These are phyloP conservation scores for Eupithecia pulchellata DNA, from an alignment of 2,888 invertebrate genomes.

Conservation along the genomic window DNA sequence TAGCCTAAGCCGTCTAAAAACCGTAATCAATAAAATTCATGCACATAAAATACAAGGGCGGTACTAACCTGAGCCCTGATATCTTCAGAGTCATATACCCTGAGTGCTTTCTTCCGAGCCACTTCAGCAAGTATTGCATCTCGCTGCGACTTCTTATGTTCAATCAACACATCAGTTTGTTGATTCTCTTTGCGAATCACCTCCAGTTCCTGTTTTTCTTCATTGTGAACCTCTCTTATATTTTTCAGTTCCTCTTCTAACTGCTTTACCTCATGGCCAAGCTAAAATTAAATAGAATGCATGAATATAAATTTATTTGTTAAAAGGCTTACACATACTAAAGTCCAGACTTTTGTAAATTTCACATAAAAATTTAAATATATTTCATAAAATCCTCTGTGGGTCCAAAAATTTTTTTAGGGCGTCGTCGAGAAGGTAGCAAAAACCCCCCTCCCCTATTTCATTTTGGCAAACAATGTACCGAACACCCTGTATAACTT, in stretches of 20 bases:
- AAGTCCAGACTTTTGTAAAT: too few relatives aligned
- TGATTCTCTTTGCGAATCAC: constrained; percentile 60
- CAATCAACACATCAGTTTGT: constrained; percentile 60
- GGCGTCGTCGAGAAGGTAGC: too few relatives aligned
- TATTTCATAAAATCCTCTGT: too few relatives aligned
- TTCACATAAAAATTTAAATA: too few relatives aligned
- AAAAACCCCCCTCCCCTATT: too few relatives aligned
- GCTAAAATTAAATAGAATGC: constrained; percentile 50
- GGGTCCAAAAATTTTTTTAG: too few relatives aligned
- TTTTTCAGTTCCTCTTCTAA: constrained; percentile 70
- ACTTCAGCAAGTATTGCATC: constrained; percentile 67
- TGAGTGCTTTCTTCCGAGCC: constrained; percentile 62
- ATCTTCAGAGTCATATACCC: constrained; percentile 76
- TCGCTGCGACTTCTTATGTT: constrained; percentile 67
- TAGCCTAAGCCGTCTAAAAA: too few relatives aligned
- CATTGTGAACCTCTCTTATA: constrained; percentile 62
- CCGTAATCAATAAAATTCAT: background rate
- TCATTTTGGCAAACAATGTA: too few relatives aligned
- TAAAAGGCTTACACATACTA: too few relatives aligned
- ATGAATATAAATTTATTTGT: too few relatives aligned
- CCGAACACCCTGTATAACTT: too few relatives aligned
- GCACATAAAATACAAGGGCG: background rate
- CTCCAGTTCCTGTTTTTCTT: constrained; percentile 64
- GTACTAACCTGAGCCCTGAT: constrained; percentile 47
- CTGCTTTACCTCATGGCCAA: constrained; percentile 61